Percentiles rank a stretch among this genome's conserved stretches.
phyloP scores from a whole-genome alignment of 2,888 invertebrate species.

The Rhyacophila evoluta region DNA sequence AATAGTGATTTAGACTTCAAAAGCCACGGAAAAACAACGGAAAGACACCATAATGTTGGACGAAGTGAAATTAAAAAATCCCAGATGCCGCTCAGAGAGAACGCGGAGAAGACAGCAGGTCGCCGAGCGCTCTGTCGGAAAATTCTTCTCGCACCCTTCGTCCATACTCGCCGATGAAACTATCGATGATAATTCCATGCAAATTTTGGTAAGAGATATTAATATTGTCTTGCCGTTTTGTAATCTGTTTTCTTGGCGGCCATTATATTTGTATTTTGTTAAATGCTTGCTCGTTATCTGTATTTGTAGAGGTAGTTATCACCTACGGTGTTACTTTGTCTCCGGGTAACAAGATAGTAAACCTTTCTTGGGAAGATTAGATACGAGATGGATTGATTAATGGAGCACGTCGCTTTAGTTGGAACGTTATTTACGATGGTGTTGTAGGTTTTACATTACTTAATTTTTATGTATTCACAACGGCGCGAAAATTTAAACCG shows the following conservation, averaged over 20 bases:
- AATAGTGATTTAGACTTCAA: too few relatives aligned
- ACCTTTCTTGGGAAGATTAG: background rate
- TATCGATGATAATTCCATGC: background rate
- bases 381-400: background rate
- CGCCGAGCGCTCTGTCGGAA: conserved; percentile 19
- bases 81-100: conserved; percentile 42
- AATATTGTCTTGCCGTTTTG: background rate
- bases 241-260: conserved; percentile 2
- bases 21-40: too few relatives aligned
- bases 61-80: conserved; percentile 33
- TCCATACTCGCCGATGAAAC: conserved; percentile 15
- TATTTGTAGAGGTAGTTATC: background rate
- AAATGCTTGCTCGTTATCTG: background rate
- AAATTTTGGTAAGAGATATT: background rate
- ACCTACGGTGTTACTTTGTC: background rate
- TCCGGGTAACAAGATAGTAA: background rate
- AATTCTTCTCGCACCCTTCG: conserved; percentile 29
- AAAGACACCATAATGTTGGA: conserved; percentile 20
- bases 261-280: background rate
- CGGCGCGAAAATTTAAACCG: too few relatives aligned
- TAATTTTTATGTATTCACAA: too few relatives aligned
- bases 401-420: background rate
- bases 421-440: background rate
- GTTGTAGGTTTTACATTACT: too few relatives aligned
- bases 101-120: conserved; percentile 38